phyloP scores from a whole-genome alignment of 2,113 vertebrate species.

The Erinaceus europaeus region DNA sequence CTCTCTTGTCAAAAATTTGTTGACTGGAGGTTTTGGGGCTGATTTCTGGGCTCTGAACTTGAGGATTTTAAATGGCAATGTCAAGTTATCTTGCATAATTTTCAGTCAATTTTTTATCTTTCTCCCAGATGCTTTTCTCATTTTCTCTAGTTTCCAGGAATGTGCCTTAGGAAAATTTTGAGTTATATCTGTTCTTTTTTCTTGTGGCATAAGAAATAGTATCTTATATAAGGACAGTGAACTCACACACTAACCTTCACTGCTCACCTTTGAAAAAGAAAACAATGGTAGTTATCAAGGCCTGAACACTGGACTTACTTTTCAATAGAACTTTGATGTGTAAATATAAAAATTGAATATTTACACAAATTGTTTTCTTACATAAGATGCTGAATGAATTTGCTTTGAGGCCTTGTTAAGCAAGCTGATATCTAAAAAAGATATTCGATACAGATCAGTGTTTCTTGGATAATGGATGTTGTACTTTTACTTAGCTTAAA shows the following conservation, averaged over 20 bases:
- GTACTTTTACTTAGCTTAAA: slow-evolving; percentile 72
- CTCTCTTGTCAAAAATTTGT: no score
- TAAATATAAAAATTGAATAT: slow-evolving; percentile 39
- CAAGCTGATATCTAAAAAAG: slow-evolving; percentile 56
- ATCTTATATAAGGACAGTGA: not conserved
- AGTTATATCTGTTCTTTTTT: slow-evolving; percentile 41
- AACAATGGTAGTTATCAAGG: not conserved
- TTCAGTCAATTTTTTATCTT: slow-evolving; percentile 14
- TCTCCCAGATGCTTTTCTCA: slow-evolving; percentile 34
- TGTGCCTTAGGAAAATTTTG: slow-evolving; percentile 27
- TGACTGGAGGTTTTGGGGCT: no score
- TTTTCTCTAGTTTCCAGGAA: slow-evolving; percentile 43
- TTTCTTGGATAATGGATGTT: slow-evolving; percentile 68
- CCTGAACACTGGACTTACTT: not conserved
- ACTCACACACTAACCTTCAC: slow-evolving; percentile 12
- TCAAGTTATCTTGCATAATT: slow-evolving; percentile 16
- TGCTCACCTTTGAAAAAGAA: not conserved
- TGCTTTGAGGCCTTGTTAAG: slow-evolving; percentile 45
- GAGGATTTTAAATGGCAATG: slow-evolving; percentile 25
- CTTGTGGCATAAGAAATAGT: slow-evolving; percentile 13
- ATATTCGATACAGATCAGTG: slow-evolving; percentile 50
- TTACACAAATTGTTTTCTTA: not conserved
- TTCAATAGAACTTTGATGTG: slow-evolving; percentile 36
- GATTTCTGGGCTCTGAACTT: not conserved
- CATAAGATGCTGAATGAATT: slow-evolving; percentile 30